Conservation (phyloP, 2,113 vertebrate genomes). For the Pollachius pollachius region DNA sequence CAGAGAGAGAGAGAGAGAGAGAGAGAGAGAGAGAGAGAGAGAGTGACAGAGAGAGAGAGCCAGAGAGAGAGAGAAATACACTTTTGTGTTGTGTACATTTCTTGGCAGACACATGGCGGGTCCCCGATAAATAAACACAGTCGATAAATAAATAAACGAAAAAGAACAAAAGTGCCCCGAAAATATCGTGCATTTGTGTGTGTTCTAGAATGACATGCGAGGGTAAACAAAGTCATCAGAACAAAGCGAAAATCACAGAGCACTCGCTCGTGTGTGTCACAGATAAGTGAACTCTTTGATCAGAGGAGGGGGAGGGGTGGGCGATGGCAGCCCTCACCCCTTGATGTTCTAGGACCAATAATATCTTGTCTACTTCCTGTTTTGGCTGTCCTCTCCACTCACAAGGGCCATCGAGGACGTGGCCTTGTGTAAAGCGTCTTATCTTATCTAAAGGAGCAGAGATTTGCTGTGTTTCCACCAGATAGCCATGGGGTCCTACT, state of each 20-base stretch:
- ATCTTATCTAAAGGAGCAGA: constrained; percentile 59
- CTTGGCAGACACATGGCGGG: no score
- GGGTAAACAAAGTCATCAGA: constrained; percentile 45
- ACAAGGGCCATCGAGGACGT: constrained; percentile 32
- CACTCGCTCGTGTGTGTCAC: constrained; percentile 33
- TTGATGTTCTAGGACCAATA: constrained; percentile 27
- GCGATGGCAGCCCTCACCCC: constrained; percentile 25
- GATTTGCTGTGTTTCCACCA: constrained; percentile 53
- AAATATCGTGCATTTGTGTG: no score
- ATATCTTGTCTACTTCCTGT: constrained; percentile 39
- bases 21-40: no score
- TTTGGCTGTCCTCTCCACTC: constrained; percentile 30
- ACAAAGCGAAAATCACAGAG: constrained; percentile 33
- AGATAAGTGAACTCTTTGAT: constrained; percentile 64
- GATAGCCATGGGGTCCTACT: constrained; percentile 61
- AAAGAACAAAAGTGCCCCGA: no score
- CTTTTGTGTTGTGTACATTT: no score
- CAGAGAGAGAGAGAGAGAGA: no score
- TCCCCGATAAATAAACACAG: no score
- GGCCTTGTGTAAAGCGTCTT: constrained; percentile 45
- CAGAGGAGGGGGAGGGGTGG: background rate
- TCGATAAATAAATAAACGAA: no score
- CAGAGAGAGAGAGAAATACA: no score
- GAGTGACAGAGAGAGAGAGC: no score
- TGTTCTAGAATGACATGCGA: constrained; percentile 16